Conservation (phyloP, 2,113 vertebrate species). For the Callopanchax toddi region DNA sequence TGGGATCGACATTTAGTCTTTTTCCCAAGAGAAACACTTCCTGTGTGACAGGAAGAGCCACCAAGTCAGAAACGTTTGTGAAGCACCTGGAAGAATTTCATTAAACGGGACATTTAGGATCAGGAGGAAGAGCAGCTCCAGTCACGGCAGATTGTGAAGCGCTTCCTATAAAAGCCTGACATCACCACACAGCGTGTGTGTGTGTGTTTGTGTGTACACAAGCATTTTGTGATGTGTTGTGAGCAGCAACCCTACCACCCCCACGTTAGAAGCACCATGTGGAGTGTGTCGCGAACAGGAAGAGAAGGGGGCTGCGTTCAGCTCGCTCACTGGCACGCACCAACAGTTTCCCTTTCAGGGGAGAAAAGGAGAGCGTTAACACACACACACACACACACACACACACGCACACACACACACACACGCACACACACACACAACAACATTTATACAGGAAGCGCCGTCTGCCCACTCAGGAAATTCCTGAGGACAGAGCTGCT, state of each 20-base stretch:
- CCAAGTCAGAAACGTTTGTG: neutral
- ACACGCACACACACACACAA: conserved; percentile 61
- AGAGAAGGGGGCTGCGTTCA: conserved; percentile 61
- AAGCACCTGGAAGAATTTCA: neutral
- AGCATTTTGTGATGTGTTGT: conserved; percentile 3
- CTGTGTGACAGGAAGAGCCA: conserved; percentile 9
- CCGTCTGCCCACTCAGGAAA: conserved; percentile 99
- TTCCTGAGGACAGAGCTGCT: conserved; percentile 96
- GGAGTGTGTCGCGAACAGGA: conserved; percentile 69
- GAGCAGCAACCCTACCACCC: neutral
- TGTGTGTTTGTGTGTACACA: neutral
- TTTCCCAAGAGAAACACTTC: conserved; percentile 4
- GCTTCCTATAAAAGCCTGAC: conserved; percentile 5
- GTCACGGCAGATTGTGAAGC: conserved; percentile 2
- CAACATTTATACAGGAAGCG: conserved; percentile 96
- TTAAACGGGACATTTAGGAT: conserved; percentile 7
- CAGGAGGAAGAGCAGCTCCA: neutral
- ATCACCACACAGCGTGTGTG: conserved; percentile 1
- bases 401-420: conserved; percentile 33
- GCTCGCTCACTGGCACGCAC: conserved; percentile 71
- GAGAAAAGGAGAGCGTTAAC: conserved; percentile 56
- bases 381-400: conserved; percentile 39
- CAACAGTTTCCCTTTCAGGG: conserved; percentile 94
- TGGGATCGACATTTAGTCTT: neutral
- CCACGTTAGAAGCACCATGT: conserved; percentile 48